phyloP scores from a whole-genome alignment of 2,113 vertebrate genomes.

The Ceuthmochares aereus region DNA sequence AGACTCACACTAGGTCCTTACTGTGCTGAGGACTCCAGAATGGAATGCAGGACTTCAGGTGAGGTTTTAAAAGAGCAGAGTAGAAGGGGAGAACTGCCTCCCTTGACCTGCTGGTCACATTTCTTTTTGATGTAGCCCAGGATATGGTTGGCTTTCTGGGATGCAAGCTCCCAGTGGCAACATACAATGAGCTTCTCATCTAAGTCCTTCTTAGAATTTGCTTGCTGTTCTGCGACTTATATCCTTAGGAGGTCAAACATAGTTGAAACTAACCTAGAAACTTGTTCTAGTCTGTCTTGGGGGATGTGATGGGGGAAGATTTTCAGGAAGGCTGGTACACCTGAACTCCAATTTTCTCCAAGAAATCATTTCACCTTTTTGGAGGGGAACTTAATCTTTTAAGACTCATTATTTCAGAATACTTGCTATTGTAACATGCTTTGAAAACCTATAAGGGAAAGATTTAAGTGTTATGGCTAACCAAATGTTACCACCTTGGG shows the following conservation, averaged over 20 bases:
- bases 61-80: too few relatives aligned
- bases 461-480: background rate
- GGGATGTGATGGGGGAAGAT: background rate
- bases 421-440: background rate
- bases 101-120: too few relatives aligned
- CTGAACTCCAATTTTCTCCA: background rate
- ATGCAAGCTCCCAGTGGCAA: too few relatives aligned
- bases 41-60: too few relatives aligned
- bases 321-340: background rate
- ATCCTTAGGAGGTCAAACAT: background rate
- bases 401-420: background rate
- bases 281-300: background rate
- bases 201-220: background rate
- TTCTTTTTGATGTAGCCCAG: too few relatives aligned
- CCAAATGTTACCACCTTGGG: background rate
- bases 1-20: too few relatives aligned
- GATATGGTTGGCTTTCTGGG: too few relatives aligned
- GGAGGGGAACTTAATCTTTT: background rate
- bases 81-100: too few relatives aligned
- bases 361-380: background rate
- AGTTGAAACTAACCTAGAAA: background rate
- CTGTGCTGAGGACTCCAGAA: too few relatives aligned
- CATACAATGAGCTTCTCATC: too few relatives aligned
- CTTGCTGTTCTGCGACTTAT: background rate
- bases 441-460: background rate